phyloP scores from a whole-genome alignment of 2,888 invertebrate genomes.

The Scaptomyza reducta region DNA sequence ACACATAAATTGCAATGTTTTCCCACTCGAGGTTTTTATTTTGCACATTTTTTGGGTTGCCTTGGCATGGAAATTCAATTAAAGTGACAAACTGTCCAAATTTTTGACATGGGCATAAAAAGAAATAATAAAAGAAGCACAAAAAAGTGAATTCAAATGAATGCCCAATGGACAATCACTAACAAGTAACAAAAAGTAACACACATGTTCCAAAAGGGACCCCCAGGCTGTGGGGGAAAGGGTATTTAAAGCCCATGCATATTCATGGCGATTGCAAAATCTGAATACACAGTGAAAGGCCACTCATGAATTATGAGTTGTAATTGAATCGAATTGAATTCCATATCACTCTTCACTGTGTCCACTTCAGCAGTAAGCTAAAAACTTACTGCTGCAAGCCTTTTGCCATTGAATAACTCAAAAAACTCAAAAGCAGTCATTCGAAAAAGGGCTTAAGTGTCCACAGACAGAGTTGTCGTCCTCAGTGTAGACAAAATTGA shows the following conservation, averaged over 20 bases:
- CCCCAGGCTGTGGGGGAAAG: neutral
- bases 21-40: constrained; percentile 39
- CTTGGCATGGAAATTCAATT: constrained; percentile 77
- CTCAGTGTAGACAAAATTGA: constrained; percentile 24
- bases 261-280: constrained; percentile 51
- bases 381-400: constrained; percentile 11
- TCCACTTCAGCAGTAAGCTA: constrained; percentile 1
- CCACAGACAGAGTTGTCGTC: constrained; percentile 19
- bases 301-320: constrained; percentile 75
- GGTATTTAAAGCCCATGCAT: constrained; percentile 47
- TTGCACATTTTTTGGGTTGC: constrained; percentile 44
- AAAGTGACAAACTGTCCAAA: constrained; percentile 81
- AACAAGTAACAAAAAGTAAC: constrained; percentile 38
- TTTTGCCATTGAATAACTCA: constrained; percentile 17
- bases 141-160: constrained; percentile 58
- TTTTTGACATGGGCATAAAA: constrained; percentile 71
- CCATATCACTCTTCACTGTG: constrained; percentile 7
- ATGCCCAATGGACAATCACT: constrained; percentile 75
- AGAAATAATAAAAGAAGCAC: constrained; percentile 33
- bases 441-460: constrained; percentile 17
- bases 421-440: constrained; percentile 16
- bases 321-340: constrained; percentile 65
- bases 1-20: constrained; percentile 51
- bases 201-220: constrained; percentile 17
- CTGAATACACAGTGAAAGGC: constrained; percentile 40